A percentile compares a stretch with the other conserved stretches of the same genome.
Conservation (phyloP, 2,797 vertebrate species). For the Natrix natrix region DNA sequence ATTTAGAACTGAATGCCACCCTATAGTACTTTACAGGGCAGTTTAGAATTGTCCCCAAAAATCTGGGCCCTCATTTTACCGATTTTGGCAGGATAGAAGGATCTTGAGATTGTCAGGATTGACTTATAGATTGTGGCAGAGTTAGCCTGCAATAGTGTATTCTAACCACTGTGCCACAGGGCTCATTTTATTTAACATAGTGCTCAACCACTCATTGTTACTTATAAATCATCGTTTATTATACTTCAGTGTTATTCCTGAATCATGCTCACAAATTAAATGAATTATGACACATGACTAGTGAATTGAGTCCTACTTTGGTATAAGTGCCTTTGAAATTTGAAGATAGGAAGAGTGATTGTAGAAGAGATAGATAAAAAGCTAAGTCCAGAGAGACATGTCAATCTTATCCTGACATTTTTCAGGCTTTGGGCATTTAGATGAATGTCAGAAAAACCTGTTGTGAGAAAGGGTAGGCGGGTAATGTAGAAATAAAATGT, state of each 20-base stretch:
- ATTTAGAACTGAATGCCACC: background rate
- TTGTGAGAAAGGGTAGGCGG: background rate
- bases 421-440: background rate
- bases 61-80: background rate
- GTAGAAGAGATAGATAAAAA: background rate
- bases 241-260: background rate
- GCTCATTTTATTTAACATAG: background rate
- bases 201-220: background rate
- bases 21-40: background rate
- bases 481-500: background rate
- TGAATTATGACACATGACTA: background rate
- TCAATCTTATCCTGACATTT: background rate
- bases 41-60: background rate
- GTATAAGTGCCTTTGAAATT: background rate
- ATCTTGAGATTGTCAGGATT: background rate
- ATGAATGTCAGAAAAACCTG: background rate
- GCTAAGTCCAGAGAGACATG: background rate
- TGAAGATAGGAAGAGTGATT: background rate
- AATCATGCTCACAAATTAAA: background rate
- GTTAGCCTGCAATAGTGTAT: background rate
- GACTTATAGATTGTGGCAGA: background rate
- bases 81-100: background rate
- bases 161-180: background rate
- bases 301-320: background rate
- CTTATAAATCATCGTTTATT: background rate